These are phyloP conservation scores for Calephelis nemesis DNA, from an alignment of 1,140 invertebrate genomes.

Conservation along the genomic window DNA sequence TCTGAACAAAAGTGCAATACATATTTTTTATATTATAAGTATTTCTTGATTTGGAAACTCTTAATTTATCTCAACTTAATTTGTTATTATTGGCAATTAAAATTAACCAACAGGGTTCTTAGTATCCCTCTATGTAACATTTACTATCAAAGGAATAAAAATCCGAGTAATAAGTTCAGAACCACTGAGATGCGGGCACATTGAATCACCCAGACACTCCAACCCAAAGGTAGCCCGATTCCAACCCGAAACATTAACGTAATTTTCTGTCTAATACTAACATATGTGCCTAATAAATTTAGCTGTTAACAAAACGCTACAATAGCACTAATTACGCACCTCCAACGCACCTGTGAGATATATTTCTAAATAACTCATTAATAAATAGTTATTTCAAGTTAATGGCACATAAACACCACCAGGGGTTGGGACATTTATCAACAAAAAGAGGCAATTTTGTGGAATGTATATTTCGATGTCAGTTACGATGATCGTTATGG, in stretches of 20 bases:
- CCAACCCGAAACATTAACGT: conserved; percentile 1
- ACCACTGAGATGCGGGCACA: not conserved
- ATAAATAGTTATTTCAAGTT: conserved; percentile 71
- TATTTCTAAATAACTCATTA: conserved; percentile 59
- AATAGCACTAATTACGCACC: conserved; percentile 15
- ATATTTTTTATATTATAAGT: no score
- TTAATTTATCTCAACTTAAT: no score
- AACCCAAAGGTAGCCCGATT: not conserved
- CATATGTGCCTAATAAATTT: conserved; percentile 24
- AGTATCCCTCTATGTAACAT: conserved; percentile 34
- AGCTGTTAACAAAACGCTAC: conserved; percentile 21
- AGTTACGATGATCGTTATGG: conserved; percentile 42
- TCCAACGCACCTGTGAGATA: conserved; percentile 36
- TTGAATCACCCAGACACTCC: not conserved
- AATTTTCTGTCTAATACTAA: conserved; percentile 11
- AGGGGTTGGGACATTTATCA: conserved; percentile 61
- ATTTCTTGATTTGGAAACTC: no score
- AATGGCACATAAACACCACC: conserved; percentile 74
- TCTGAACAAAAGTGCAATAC: no score
- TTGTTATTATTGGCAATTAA: no score
- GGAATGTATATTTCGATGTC: conserved; percentile 48
- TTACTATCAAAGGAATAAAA: no score
- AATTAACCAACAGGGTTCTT: conserved; percentile 25
- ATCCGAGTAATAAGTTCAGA: no score
- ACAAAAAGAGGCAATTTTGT: conserved; percentile 67